Conservation (phyloP, 2,797 vertebrate species). For the Fistularia tabacaria region DNA sequence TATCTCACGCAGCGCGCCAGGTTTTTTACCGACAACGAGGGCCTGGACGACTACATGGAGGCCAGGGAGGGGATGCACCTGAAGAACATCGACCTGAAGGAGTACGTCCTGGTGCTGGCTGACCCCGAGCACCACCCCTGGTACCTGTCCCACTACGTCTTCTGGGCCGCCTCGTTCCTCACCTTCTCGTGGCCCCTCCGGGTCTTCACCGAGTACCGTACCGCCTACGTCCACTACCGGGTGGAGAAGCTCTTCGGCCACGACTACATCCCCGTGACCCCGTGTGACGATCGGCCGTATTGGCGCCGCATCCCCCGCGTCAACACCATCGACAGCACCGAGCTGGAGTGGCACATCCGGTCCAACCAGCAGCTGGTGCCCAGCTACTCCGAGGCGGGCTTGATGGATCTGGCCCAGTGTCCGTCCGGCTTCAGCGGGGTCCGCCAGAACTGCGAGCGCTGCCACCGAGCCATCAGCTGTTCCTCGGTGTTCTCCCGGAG, state of each 20-base stretch:
- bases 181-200: constrained; percentile 78
- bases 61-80: constrained; percentile 77
- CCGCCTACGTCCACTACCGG: constrained; percentile 73
- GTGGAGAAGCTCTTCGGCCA: constrained; percentile 79
- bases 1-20: constrained; percentile 75
- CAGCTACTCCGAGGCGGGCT: constrained; percentile 94
- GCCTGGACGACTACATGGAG: constrained; percentile 80
- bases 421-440: constrained; percentile 75
- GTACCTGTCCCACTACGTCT: constrained; percentile 76
- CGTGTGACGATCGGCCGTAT: constrained; percentile 85
- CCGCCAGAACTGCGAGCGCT: constrained; percentile 91
- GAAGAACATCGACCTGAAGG: constrained; percentile 76
- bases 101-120: constrained; percentile 71
- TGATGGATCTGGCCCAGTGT: constrained; percentile 91
- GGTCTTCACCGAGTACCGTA: constrained; percentile 76
- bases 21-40: constrained; percentile 79
- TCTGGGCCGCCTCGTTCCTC: constrained; percentile 75
- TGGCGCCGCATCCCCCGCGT: constrained; percentile 92
- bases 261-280: constrained; percentile 85
- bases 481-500: constrained; percentile 96
- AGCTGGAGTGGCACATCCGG: constrained; percentile 97
- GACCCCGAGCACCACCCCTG: constrained; percentile 73
- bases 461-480: constrained; percentile 91
- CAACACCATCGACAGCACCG: constrained; percentile 96
- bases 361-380: constrained; percentile 98